A percentile compares a stretch with the other conserved stretches of the same genome.
phyloP scores from a whole-genome alignment of 1,140 invertebrate genomes.

The Bicyclus anynana region DNA sequence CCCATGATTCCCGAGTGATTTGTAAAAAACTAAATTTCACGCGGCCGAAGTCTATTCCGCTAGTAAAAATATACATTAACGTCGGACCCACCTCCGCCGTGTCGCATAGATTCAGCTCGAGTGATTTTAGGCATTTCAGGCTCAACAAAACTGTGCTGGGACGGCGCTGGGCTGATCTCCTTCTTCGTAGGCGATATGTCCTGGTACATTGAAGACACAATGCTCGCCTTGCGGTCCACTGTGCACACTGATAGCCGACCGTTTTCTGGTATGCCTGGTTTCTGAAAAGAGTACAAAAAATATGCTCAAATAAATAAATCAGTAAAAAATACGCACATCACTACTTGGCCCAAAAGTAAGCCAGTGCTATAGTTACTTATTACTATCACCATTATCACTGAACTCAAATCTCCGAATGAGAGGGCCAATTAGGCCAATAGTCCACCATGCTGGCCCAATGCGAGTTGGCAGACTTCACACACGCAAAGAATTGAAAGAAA shows the following conservation, averaged over 20 bases:
- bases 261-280: slow-evolving; percentile 56
- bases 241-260: slow-evolving; percentile 68
- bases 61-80: not conserved
- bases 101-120: slow-evolving; percentile 52
- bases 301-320: not conserved
- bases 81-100: slow-evolving; percentile 35
- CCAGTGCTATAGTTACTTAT: no score
- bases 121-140: slow-evolving; percentile 37
- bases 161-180: slow-evolving; percentile 69
- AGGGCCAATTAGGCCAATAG: no score
- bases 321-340: no score
- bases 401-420: no score
- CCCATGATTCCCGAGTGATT: no score
- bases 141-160: slow-evolving; percentile 66
- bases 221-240: slow-evolving; percentile 66
- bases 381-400: no score
- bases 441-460: no score
- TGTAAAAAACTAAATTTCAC: no score
- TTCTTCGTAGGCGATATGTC: slow-evolving; percentile 74
- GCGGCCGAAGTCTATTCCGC: not conserved
- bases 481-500: no score
- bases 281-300: slow-evolving; percentile 33
- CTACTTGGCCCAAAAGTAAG: no score
- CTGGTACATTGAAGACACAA: slow-evolving; percentile 61
- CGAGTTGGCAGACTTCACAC: no score